Percentiles rank a stretch among this genome's conserved stretches.
Evolutionary conservation across 2,797 vertebrate species (phyloP).

Genomic region (Pangasius sanitwongsei): DNA sequence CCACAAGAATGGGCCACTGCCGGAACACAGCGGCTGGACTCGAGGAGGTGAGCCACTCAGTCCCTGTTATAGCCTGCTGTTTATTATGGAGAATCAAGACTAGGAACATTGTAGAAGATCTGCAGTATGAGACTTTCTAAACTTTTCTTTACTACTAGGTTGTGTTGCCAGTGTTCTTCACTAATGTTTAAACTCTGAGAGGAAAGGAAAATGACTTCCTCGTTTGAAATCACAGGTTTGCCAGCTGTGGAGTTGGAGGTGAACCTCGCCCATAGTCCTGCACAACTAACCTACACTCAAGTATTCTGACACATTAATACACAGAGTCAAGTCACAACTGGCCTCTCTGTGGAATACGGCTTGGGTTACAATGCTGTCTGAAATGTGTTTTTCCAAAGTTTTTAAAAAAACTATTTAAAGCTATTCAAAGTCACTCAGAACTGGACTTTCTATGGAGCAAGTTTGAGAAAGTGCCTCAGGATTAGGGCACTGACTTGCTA

Average conservation of each 20-base stretch:
- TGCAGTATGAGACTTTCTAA: not conserved
- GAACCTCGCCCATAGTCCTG: conserved; percentile 55
- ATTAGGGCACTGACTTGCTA: not conserved
- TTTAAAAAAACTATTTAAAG: too few relatives aligned
- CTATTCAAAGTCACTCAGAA: not conserved
- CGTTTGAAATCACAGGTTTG: conserved; percentile 46
- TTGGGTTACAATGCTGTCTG: too few relatives aligned
- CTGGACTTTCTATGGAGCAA: not conserved
- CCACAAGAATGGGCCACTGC: conserved; percentile 88
- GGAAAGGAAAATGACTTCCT: conserved; percentile 50
- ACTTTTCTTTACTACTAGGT: not conserved
- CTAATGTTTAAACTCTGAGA: not conserved
- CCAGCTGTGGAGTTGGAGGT: conserved; percentile 37
- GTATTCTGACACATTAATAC: not conserved
- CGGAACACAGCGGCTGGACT: conserved; percentile 86
- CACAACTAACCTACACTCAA: not conserved
- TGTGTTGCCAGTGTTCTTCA: not conserved
- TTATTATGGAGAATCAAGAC: not conserved
- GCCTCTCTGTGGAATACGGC: too few relatives aligned
- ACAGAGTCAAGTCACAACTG: not conserved
- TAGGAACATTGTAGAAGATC: not conserved
- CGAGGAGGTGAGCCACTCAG: conserved; percentile 84
- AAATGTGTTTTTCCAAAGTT: not conserved
- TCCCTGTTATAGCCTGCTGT: not conserved
- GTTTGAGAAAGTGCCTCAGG: too few relatives aligned